These are phyloP conservation scores for Tolypeutes matacus DNA, from an alignment of 2,797 vertebrate species.

Conservation along the genomic window DNA sequence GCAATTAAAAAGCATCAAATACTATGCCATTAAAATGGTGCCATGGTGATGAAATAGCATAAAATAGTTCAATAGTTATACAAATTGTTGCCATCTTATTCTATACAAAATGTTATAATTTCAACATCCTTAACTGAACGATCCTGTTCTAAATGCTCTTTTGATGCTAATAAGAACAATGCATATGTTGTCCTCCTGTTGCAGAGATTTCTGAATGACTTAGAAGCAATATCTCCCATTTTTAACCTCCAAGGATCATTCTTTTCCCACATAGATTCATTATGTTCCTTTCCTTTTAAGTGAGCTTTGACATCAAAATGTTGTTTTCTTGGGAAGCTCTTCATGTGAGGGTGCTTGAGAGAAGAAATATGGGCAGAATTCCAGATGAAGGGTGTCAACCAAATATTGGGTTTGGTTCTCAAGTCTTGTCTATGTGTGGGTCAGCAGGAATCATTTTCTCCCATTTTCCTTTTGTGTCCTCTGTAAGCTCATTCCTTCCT, in stretches of 20 bases:
- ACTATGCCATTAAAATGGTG: slow-evolving; percentile 57
- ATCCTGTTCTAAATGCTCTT: slow-evolving; percentile 57
- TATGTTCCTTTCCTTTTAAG: slow-evolving; percentile 20
- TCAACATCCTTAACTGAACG: slow-evolving; percentile 69
- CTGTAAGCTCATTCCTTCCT: not conserved
- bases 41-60: slow-evolving; percentile 59
- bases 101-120: slow-evolving; percentile 67
- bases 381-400: not conserved
- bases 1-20: slow-evolving; percentile 75
- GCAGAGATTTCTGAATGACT: slow-evolving; percentile 61
- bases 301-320: slow-evolving; percentile 1
- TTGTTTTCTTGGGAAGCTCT: not conserved
- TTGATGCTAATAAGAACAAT: slow-evolving; percentile 63
- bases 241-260: slow-evolving; percentile 11
- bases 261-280: not conserved
- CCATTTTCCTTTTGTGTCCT: not conserved
- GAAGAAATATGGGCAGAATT: slow-evolving; percentile 25
- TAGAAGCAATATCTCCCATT: not conserved
- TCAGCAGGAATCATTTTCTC: not conserved
- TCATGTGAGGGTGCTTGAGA: not conserved
- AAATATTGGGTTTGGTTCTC: slow-evolving; percentile 5
- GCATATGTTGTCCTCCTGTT: slow-evolving; percentile 8
- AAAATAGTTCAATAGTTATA: slow-evolving; percentile 73
- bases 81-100: slow-evolving; percentile 72
- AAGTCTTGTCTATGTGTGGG: not conserved